Conservation (phyloP, 2,888 invertebrate species). For the Epistrophe eligans region DNA sequence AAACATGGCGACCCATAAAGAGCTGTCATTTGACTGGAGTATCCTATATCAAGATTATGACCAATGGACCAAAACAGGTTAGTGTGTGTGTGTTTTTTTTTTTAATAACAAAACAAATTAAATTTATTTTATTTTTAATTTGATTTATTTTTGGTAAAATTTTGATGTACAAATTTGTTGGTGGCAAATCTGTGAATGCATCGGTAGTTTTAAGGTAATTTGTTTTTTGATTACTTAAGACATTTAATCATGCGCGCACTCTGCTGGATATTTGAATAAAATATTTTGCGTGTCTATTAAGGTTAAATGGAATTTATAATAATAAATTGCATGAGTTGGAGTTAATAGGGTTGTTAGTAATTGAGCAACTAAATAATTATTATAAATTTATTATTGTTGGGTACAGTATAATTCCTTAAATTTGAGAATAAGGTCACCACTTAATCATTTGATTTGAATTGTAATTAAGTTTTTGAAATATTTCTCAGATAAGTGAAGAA, state of each 20-base stretch:
- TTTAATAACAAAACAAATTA: background rate
- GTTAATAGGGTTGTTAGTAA: too few relatives aligned
- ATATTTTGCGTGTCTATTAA: background rate
- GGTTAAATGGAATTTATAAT: conserved; percentile 4
- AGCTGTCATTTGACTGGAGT: conserved; percentile 79
- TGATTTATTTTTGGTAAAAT: background rate
- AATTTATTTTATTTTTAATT: conserved; percentile 18
- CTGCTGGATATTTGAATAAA: background rate
- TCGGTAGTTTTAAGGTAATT: background rate
- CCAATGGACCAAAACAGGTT: conserved; percentile 79
- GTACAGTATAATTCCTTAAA: too few relatives aligned
- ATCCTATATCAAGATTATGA: conserved; percentile 77
- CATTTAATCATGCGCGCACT: background rate
- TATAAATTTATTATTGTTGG: too few relatives aligned
- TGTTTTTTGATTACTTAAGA: background rate
- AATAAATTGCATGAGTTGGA: background rate
- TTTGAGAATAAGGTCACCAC: too few relatives aligned
- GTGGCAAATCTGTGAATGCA: background rate
- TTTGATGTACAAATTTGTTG: background rate
- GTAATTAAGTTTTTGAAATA: too few relatives aligned
- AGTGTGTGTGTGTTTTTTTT: conserved; percentile 52
- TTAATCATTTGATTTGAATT: too few relatives aligned
- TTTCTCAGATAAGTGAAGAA: too few relatives aligned
- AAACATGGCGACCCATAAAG: conserved; percentile 78
- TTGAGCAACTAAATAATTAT: too few relatives aligned